Conservation (phyloP, 1,140 invertebrate genomes). For the Neodiprion pinetum region DNA sequence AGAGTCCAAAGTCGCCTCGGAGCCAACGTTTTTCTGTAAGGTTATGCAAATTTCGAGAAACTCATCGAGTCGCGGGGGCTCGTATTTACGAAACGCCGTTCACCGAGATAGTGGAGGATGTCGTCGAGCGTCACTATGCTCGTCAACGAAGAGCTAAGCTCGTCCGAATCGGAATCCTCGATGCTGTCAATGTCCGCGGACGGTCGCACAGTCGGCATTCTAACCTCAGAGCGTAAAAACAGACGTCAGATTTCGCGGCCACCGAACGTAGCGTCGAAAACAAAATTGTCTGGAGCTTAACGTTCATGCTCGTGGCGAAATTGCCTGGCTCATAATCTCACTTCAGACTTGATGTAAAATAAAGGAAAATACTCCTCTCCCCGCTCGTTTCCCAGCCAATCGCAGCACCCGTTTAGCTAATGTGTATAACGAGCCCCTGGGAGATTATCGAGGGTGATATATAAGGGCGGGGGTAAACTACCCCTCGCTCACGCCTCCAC, state of each 20-base stretch:
- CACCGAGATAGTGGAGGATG: too few species aligned
- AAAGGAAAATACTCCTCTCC: background rate
- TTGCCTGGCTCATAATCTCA: background rate
- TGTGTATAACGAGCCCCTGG: constrained; percentile 37
- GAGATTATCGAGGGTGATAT: constrained; percentile 27
- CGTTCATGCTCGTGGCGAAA: background rate
- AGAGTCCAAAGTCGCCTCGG: constrained; percentile 34
- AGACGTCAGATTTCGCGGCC: too few species aligned
- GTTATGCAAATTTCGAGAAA: too few species aligned
- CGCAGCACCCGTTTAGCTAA: constrained; percentile 42
- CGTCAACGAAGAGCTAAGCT: too few species aligned
- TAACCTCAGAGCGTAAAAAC: too few species aligned
- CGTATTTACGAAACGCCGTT: too few species aligned
- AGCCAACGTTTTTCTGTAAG: too few species aligned
- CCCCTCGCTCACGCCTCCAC: background rate
- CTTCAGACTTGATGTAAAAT: background rate
- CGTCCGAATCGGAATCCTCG: background rate
- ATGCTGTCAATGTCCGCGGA: background rate
- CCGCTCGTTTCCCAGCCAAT: constrained; percentile 32
- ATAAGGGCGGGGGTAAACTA: constrained; percentile 6
- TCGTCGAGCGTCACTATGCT: too few species aligned
- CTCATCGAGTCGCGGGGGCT: too few species aligned
- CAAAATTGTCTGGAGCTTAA: background rate
- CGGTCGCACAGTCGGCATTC: background rate
- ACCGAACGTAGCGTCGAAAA: too few species aligned